A percentile compares a stretch with the other conserved stretches of the same genome.
These are phyloP conservation scores for Podargus strigoides DNA, from an alignment of 2,797 vertebrate species.

Conservation along the genomic window DNA sequence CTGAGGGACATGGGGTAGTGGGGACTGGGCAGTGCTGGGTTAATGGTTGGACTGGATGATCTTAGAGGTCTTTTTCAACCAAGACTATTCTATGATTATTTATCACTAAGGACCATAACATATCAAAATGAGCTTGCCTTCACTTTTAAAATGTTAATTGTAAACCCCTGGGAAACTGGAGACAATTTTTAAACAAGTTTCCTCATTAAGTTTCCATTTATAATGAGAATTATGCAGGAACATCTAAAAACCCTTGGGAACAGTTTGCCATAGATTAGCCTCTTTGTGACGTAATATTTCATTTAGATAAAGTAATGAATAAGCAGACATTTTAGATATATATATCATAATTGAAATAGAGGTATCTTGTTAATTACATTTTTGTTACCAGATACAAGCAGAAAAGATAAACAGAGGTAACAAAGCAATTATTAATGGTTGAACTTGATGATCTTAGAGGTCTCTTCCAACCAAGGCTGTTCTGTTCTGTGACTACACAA, in stretches of 20 bases:
- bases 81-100: no score
- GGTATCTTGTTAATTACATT: not conserved
- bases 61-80: no score
- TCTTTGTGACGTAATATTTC: slow-evolving; percentile 45
- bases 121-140: slow-evolving; percentile 31
- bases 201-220: slow-evolving; percentile 69
- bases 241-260: slow-evolving; percentile 39
- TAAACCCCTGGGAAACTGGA: slow-evolving; percentile 16
- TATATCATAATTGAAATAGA: not conserved
- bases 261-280: slow-evolving; percentile 33
- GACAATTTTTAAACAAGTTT: slow-evolving; percentile 59
- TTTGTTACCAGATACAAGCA: not conserved
- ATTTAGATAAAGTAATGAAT: slow-evolving; percentile 41
- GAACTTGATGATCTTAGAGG: no score
- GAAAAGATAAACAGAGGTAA: not conserved
- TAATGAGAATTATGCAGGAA: slow-evolving; percentile 24
- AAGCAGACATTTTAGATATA: not conserved
- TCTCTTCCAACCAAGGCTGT: no score
- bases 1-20: no score
- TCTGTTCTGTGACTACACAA: no score
- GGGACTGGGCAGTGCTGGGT: no score
- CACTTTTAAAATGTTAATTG: slow-evolving; percentile 42
- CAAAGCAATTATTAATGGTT: not conserved
- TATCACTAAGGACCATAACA: slow-evolving; percentile 31
- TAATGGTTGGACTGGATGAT: no score